Conservation (phyloP, 2,113 vertebrate species). For the Puma concolor region DNA sequence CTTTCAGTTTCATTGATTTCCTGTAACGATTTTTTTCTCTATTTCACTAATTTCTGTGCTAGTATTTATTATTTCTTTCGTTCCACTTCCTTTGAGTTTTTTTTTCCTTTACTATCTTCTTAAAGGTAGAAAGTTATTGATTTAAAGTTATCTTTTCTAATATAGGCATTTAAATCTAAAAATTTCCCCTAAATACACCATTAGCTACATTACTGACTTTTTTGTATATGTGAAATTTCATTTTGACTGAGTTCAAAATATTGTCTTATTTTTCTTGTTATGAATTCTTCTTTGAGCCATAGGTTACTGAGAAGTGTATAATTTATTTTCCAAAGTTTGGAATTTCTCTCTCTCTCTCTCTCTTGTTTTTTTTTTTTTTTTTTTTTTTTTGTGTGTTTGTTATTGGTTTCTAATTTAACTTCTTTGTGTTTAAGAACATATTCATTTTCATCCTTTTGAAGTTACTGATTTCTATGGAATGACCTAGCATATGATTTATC, state of each 20-base stretch:
- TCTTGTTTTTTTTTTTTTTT: rapidly evolving
- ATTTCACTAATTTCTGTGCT: not conserved
- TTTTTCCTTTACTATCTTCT: not conserved
- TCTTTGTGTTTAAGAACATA: not conserved
- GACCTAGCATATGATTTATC: not conserved
- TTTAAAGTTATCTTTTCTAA: not conserved
- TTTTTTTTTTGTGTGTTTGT: not conserved
- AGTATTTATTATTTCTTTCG: not conserved
- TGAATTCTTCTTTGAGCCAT: not conserved
- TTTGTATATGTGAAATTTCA: not conserved
- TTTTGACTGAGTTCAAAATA: not conserved
- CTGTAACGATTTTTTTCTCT: not conserved
- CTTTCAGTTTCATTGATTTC: not conserved
- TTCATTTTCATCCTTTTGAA: not conserved
- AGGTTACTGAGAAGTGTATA: not conserved
- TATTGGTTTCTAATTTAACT: not conserved
- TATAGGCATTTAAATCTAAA: not conserved
- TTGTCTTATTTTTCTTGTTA: not conserved
- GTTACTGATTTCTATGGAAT: not conserved
- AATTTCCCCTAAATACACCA: not conserved
- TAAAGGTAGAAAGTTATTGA: not conserved
- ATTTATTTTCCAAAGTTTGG: not conserved
- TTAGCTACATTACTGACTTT: not conserved
- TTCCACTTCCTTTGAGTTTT: not conserved
- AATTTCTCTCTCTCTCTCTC: not conserved